Conservation (phyloP, 1,140 invertebrate genomes). For the Acromyrmex echinatior region DNA sequence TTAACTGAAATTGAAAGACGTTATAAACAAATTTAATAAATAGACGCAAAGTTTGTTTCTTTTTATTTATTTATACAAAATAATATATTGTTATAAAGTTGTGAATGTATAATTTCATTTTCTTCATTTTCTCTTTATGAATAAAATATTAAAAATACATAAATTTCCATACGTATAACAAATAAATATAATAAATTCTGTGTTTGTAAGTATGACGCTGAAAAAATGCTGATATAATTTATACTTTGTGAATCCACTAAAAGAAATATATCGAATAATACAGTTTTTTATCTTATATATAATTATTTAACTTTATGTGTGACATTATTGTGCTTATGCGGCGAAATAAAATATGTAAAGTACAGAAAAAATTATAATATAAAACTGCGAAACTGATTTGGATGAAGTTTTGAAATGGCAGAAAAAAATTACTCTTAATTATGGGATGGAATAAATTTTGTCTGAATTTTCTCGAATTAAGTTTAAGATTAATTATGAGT, state of each 20-base stretch:
- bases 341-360: constrained; percentile 23
- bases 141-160: not conserved
- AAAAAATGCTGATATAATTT: not conserved
- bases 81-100: not conserved
- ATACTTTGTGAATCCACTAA: not conserved
- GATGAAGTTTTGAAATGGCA: not conserved
- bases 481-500: constrained; percentile 38
- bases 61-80: not conserved
- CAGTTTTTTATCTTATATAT: not conserved
- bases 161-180: not conserved
- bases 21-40: not conserved
- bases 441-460: constrained; percentile 9
- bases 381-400: not conserved
- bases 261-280: constrained; percentile 36
- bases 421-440: constrained; percentile 31
- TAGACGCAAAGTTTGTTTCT: not conserved
- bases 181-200: not conserved
- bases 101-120: not conserved
- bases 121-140: not conserved
- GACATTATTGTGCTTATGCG: not conserved
- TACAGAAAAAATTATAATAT: constrained; percentile 1
- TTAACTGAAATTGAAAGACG: not conserved
- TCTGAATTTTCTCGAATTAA: constrained; percentile 28
- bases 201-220: too few relatives aligned
- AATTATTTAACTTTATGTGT: constrained; percentile 25